Evolutionary conservation across 2,797 vertebrate genomes (phyloP).

Genomic region (Rhynchotus rufescens): DNA sequence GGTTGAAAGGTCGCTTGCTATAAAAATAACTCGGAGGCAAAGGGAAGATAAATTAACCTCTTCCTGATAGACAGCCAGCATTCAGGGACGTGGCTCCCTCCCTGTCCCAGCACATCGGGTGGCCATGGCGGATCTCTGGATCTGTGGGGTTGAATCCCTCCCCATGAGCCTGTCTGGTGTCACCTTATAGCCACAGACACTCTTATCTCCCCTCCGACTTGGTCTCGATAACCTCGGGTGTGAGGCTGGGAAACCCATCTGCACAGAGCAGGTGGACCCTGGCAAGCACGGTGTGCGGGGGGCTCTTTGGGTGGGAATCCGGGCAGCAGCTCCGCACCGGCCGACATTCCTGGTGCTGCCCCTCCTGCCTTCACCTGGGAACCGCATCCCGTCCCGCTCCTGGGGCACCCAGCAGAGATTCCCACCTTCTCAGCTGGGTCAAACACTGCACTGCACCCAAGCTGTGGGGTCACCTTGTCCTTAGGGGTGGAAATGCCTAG

Average conservation of each 20-base stretch:
- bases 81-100: accelerated
- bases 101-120: accelerated
- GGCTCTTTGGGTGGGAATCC: accelerated
- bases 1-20: not conserved
- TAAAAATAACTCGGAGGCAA: not conserved
- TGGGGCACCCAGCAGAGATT: not conserved
- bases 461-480: not conserved
- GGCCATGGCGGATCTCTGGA: not conserved
- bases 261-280: not conserved
- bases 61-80: accelerated
- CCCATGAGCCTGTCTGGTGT: not conserved
- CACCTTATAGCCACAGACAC: not conserved
- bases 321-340: accelerated
- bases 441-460: not conserved
- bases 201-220: not conserved
- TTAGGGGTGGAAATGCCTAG: not conserved
- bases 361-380: too few species aligned
- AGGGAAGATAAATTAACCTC: not conserved
- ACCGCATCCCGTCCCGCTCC: too few species aligned
- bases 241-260: not conserved
- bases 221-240: accelerated
- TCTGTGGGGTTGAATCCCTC: not conserved
- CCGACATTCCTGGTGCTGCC: not conserved
- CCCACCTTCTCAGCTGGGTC: not conserved
- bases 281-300: too few species aligned